Evolutionary conservation across 23 tunicate genomes (phyloP).

Genomic region (Halocynthia aurantium): DNA sequence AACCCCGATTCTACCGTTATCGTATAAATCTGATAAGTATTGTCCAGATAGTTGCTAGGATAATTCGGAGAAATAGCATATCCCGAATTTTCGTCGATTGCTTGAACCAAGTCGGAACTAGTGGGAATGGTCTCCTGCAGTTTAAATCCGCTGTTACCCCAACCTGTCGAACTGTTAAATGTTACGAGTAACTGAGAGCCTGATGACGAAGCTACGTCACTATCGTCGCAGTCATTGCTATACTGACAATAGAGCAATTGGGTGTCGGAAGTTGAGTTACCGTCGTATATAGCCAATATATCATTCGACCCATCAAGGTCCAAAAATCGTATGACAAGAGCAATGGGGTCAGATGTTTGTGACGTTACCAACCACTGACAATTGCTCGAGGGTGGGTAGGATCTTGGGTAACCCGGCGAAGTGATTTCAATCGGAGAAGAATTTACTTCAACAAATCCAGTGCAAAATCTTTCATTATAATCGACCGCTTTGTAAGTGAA

Average conservation of each 20-base stretch:
- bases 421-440: neutral
- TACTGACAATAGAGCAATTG: neutral
- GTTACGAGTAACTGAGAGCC: neutral
- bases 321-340: neutral
- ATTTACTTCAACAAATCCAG: no score
- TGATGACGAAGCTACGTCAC: neutral
- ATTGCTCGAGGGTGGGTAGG: neutral
- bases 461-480: no score
- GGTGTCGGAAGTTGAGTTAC: neutral
- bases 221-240: neutral
- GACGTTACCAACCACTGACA: conserved; percentile 16
- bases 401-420: conserved; percentile 1
- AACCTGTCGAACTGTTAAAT: neutral
- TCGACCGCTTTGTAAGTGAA: no score
- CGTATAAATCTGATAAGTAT: neutral
- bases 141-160: neutral
- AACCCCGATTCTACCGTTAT: neutral
- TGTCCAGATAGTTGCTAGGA: conserved; percentile 6
- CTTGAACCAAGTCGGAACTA: neutral
- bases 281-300: neutral
- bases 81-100: neutral
- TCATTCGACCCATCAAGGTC: neutral
- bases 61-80: neutral
- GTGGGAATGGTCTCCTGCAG: neutral
- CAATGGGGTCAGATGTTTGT: neutral